These are phyloP conservation scores for Motacilla alba DNA, from an alignment of 2,113 vertebrate species.

Conservation along the genomic window DNA sequence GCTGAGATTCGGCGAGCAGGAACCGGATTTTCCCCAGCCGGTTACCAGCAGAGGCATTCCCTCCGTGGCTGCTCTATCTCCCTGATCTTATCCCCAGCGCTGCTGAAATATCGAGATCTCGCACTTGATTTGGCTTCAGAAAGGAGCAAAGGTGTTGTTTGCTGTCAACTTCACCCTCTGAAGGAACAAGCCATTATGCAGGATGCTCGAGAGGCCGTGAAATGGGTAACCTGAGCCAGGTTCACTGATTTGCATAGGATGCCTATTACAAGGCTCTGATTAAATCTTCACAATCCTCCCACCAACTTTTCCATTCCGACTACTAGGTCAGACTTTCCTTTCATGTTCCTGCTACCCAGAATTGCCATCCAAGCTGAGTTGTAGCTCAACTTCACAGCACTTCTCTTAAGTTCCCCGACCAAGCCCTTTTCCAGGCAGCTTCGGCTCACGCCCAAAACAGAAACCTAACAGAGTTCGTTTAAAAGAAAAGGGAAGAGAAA, in stretches of 20 bases:
- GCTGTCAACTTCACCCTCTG: not conserved
- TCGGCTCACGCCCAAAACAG: not conserved
- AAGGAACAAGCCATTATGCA: not conserved
- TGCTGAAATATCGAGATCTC: not conserved
- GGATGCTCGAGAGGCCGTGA: not conserved
- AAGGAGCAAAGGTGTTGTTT: not conserved
- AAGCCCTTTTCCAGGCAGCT: slow-evolving; percentile 8
- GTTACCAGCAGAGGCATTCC: not conserved
- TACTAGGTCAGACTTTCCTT: slow-evolving; percentile 12
- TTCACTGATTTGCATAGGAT: not conserved
- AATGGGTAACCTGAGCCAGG: not conserved
- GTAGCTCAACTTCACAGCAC: not conserved
- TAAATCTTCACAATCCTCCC: slow-evolving; percentile 33
- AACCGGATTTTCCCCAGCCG: not conserved
- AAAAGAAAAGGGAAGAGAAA: slow-evolving; percentile 62
- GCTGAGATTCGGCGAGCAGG: not conserved
- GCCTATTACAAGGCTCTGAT: not conserved
- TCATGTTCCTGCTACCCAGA: not conserved
- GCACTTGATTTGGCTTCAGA: not conserved
- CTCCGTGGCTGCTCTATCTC: not conserved
- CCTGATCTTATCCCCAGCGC: not conserved
- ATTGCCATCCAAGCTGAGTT: not conserved
- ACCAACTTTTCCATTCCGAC: not conserved
- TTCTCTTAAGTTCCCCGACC: not conserved
- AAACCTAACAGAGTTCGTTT: not conserved